Evolutionary conservation across 2,113 vertebrate genomes (phyloP), one percentile per base, ranked within the genome.

Genomic region (Neolamprologus ventralis): DNA sequence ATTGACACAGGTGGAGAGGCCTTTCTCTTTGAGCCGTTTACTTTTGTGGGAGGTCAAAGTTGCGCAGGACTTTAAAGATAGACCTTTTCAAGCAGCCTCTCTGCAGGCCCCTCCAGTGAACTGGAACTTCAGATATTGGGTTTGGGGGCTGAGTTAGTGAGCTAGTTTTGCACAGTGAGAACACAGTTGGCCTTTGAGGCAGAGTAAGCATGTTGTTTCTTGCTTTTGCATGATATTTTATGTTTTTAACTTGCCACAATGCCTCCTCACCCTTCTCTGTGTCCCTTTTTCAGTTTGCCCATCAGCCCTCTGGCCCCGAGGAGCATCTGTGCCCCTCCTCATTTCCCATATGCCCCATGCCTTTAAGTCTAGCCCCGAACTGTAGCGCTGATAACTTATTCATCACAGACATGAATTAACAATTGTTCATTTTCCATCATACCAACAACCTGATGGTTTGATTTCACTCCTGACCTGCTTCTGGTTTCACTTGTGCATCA

Each of bases 321-420:
- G 91, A 94, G 95, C 95, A 95, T 95, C 93, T 96, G 94, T 65
- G 88, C 78, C 90, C 92, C 91, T 91, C 78, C 71, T 89, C 81
- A 40, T 85, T 89, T 81, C 89, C 94, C 95, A 94, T 95, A 95
- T 96, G 95, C 87, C 93, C 89, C 40, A 7, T 94, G 95, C 94
- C 95, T 94, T 86, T 60, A 90, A 92, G 93, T 90, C 84, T 89
- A 85, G 87, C 92, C 92, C 86, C 83, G 83, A 90, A 94, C 80
- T 4, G 87, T 88, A 85, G 68, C 87, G 65, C 63, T 58, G 78
- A 95, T 96, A 87, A 95, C 88, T 95, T 93, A 95, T 96, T 95
- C 87, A 96, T 92, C 83, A 88, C 83, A 81, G 6, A 79, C 92
- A 95, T 95, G 88, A 95, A 96, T 95, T 91, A 96, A 90, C 92